Percentiles rank a stretch among this genome's conserved stretches.
These are phyloP conservation scores for Drosophila ustulata DNA, from an alignment of 2,888 invertebrate species.

Conservation along the genomic window DNA sequence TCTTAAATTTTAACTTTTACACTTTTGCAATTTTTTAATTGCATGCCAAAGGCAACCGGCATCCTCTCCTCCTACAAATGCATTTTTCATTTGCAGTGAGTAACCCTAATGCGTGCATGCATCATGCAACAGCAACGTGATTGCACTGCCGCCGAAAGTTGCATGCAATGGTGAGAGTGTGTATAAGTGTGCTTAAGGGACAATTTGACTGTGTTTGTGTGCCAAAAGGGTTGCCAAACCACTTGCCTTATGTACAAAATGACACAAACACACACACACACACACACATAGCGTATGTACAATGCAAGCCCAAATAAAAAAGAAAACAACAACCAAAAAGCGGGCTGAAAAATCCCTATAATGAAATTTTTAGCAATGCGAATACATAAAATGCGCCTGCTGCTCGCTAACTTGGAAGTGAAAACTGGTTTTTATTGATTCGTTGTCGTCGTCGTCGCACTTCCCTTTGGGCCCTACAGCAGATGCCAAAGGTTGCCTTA, in stretches of 20 bases:
- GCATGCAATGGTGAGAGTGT: slow-evolving; percentile 45
- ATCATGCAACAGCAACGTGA: slow-evolving; percentile 80
- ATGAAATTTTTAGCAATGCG: slow-evolving; percentile 56
- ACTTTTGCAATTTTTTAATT: no score
- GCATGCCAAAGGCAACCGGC: background rate
- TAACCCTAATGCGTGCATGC: slow-evolving; percentile 66
- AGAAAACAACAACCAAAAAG: slow-evolving; percentile 25
- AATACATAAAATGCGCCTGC: slow-evolving; percentile 46
- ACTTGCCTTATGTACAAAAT: slow-evolving; percentile 57
- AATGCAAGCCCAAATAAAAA: slow-evolving; percentile 17
- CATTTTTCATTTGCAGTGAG: slow-evolving; percentile 17
- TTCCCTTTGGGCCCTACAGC: background rate
- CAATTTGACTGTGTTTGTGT: slow-evolving; percentile 66
- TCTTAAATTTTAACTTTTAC: no score
- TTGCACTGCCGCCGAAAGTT: slow-evolving; percentile 60
- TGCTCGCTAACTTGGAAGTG: slow-evolving; percentile 24
- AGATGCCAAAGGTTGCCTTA: slow-evolving; percentile 71
- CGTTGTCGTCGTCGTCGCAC: slow-evolving; percentile 20
- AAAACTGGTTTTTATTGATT: slow-evolving; percentile 70
- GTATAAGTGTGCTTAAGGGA: slow-evolving; percentile 35
- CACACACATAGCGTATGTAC: background rate
- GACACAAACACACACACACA: slow-evolving; percentile 10
- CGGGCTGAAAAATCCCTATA: slow-evolving; percentile 60
- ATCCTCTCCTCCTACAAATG: no score
- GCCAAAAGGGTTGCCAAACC: slow-evolving; percentile 80